phyloP scores from a whole-genome alignment of 2,113 vertebrate species.

The Pangasianodon hypophthalmus region DNA sequence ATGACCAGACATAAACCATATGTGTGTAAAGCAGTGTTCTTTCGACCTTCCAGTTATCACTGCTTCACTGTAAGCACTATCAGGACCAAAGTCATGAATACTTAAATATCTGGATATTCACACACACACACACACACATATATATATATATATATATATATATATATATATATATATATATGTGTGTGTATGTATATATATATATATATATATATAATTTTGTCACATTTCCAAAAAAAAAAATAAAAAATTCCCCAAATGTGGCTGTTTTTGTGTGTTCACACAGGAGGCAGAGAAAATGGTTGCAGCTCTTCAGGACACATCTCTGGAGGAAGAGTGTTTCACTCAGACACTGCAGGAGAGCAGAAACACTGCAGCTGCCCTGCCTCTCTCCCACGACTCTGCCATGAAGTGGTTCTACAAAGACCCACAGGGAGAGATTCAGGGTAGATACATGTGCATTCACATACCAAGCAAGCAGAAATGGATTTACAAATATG shows the following conservation, averaged over 20 bases:
- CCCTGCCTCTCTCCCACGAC: conserved; percentile 87
- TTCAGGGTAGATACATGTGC: conserved; percentile 78
- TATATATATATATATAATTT: no score
- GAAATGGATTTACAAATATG: background rate
- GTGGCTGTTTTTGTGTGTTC: conserved; percentile 31
- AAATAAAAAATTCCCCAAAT: background rate
- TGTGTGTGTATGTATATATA: background rate
- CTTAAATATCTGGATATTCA: background rate
- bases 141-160: no score
- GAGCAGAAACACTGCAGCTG: conserved; percentile 83
- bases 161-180: no score
- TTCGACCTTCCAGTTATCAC: background rate
- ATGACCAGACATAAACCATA: no score
- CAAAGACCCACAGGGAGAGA: conserved; percentile 92
- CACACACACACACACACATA: no score
- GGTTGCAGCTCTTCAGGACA: conserved; percentile 90
- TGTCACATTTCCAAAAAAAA: no score
- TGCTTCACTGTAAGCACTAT: background rate
- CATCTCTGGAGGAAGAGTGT: conserved; percentile 87
- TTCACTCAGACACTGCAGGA: conserved; percentile 86
- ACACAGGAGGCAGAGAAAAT: conserved; percentile 88
- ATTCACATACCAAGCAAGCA: background rate
- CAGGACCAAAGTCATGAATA: background rate
- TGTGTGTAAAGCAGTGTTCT: background rate
- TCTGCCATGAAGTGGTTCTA: conserved; percentile 95